Base-by-base conservation (phyloP, 2,888 invertebrate species). In the Polyploca ridens region DNA sequence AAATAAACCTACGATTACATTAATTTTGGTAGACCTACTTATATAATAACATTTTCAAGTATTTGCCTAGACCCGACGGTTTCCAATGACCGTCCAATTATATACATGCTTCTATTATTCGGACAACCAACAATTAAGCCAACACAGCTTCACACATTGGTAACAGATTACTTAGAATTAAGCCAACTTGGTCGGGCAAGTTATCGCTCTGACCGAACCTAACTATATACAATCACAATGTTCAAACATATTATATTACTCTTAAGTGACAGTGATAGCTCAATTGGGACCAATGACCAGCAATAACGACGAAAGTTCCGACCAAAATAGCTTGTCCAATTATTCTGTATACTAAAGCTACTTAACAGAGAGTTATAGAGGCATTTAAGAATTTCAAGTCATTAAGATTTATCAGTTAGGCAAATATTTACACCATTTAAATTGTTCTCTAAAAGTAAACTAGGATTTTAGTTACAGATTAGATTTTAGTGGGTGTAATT, bases 141-240 rank as follows among this genome's bases (percentile, higher is more conserved):
- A 54, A 54, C 46, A 46, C 54, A 54, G n/a, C 19, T 16, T 19
- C 54, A 19, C 54, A 19, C 54, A 54, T 54, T 54, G 54, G 54
- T 54, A 54, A 54, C 54, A 54, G 54, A 54, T 54, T 54, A 54
- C 54, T 54, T n/a, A 54, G 54, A 19, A 54, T 54, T 54, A 19
- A 54, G 54, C 54, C 54, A 54, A 54, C 54, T 54, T 54, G 16
- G 54, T 54, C 54, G 10, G 54, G 8, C 10, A n/a, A 54, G 19
- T 54, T 54, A 54, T 10, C 54, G 19, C 54, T 54, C n/a, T 54
- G 19, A 19, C 54, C 54, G n/a, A 19, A 54, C 16, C 19, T 54
- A 54, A 54, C 54, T 7, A 54, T 54, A 19, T 54, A 54, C 16
- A 19, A 54, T 19, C 10, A 19, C 54, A 19, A 54, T 54, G 54